Base-by-base conservation (phyloP, 2,797 vertebrate genomes). In the Dermochelys coriacea region DNA sequence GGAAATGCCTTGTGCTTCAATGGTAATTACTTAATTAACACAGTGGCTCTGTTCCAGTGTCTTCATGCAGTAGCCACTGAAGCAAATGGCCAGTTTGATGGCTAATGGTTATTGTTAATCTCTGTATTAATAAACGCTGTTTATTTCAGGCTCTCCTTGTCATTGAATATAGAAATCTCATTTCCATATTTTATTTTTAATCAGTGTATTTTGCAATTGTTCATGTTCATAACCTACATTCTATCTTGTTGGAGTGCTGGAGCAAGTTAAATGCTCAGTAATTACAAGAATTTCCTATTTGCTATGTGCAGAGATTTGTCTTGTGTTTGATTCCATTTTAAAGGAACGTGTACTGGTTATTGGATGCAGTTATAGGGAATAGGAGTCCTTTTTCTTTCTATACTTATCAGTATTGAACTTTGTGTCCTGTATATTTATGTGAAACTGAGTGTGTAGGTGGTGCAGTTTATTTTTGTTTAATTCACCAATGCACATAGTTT, bases 11-110 rank as follows among this genome's bases (percentile, higher is more conserved):
- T 3, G 6, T 82, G 68, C 37, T 19, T 78, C 12, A 45, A n/a
- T 77, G 51, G n/a, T 91, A 92, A 91, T 85, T 87, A 82, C 54
- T 88, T 86, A 78, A 83, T 89, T 90, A 94, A 21, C 52, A 47
- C 49, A 25, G 4, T 91, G 91, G 55, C 25, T 82, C 52, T 74
- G 31, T 61, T 94, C 84, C 92, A 87, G 12, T 61, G 78, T 91
- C 6, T 3, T 57, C 79, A 9, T 19, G 74, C 92, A 55, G 68
- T 77, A 12, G 19, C 23, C 59, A 19, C 3, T 75, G 75, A 79
- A 27, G 10, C 75, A 45, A 12, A 1, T 34, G 18, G 16, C 15
- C 61, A 0, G 29, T 31, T 93, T 81, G 41, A 15, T 3, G 12
- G 2, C 23, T 89, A 55, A 14, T 23, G 51, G 29, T 64, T 80